Conservation (phyloP, 2,888 invertebrate genomes). For the Apamea crenata region DNA sequence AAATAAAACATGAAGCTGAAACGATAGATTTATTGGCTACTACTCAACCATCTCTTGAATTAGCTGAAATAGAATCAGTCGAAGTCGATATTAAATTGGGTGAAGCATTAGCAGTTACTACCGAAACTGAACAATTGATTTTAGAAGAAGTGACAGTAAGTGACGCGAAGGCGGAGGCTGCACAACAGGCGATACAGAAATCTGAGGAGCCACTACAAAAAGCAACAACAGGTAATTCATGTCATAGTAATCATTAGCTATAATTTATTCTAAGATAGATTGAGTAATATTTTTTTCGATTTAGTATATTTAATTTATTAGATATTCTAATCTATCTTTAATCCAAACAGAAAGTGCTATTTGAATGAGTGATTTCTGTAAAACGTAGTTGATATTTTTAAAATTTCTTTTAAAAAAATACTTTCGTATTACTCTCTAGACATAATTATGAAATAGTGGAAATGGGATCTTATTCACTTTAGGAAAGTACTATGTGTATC, state of each 20-base stretch:
- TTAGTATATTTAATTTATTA: neutral
- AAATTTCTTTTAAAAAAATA: neutral
- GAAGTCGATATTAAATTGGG: neutral
- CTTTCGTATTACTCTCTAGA: neutral
- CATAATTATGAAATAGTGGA: neutral
- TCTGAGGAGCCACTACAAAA: constrained; percentile 18
- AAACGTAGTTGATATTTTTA: neutral
- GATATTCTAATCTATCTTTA: neutral
- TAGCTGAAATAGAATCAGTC: constrained; percentile 2
- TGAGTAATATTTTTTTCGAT: neutral
- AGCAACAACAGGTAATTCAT: constrained; percentile 52
- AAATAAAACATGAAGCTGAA: constrained; percentile 7
- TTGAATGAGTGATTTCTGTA: too few relatives aligned
- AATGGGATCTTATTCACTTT: neutral
- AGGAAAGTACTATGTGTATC: neutral
- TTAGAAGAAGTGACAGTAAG: constrained; percentile 23
- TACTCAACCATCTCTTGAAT: constrained; percentile 6
- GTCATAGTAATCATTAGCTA: neutral
- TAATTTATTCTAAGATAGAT: neutral
- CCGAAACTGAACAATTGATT: constrained; percentile 7
- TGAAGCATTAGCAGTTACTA: constrained; percentile 12
- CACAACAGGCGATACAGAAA: constrained; percentile 7
- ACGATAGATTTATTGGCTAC: neutral
- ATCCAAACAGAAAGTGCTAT: neutral
- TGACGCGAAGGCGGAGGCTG: constrained; percentile 4